Evolutionary conservation across 2,113 vertebrate genomes (phyloP).

Genomic region (Dasyornis broadbenti): DNA sequence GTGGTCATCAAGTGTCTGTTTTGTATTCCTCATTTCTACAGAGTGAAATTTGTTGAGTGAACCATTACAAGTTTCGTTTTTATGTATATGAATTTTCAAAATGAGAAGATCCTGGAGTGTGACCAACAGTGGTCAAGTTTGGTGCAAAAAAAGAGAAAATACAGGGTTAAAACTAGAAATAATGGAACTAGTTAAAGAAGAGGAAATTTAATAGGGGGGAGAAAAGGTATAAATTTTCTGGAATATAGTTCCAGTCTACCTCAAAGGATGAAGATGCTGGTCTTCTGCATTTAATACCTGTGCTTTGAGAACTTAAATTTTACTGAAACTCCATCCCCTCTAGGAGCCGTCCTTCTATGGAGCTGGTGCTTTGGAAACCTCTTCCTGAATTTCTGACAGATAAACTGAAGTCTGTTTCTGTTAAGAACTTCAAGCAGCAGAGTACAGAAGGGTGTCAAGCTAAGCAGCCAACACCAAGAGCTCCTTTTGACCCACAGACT

Average conservation of each 20-base stretch:
- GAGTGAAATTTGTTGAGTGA: background rate
- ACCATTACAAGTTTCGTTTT: background rate
- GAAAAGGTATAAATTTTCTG: background rate
- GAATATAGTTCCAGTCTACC: background rate
- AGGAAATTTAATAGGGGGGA: background rate
- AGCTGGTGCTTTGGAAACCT: conserved; percentile 79
- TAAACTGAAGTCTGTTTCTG: conserved; percentile 64
- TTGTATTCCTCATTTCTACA: background rate
- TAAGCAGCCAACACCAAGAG: conserved; percentile 1
- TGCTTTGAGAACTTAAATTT: background rate
- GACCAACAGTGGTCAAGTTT: background rate
- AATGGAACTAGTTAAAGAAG: background rate
- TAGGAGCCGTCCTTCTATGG: conserved; percentile 81
- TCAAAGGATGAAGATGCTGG: background rate
- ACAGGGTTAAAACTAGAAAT: background rate
- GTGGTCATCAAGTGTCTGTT: background rate
- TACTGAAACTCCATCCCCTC: conserved; percentile 11
- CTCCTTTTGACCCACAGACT: conserved; percentile 65
- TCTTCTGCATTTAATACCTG: background rate
- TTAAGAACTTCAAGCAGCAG: conserved; percentile 62
- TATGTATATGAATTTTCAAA: background rate
- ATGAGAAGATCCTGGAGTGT: background rate
- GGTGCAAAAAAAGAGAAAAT: background rate
- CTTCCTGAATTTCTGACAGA: conserved; percentile 75
- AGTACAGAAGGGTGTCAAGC: conserved; percentile 45